A percentile compares a stretch with the other conserved stretches of the same genome.
These are phyloP conservation scores for Goniozus legneri DNA, from an alignment of 1,140 invertebrate species.

Conservation along the genomic window DNA sequence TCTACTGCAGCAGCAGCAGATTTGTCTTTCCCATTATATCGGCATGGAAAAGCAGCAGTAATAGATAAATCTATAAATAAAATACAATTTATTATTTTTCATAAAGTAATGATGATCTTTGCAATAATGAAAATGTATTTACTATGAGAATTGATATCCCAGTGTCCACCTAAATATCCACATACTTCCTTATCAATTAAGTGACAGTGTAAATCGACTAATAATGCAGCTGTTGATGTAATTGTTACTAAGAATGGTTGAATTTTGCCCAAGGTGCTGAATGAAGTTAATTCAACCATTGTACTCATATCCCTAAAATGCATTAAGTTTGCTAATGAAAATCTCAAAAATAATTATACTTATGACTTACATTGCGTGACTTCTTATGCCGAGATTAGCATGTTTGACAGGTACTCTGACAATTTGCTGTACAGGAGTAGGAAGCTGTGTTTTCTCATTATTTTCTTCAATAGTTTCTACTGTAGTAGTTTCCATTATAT, in stretches of 20 bases:
- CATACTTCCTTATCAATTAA: slow-evolving; percentile 88
- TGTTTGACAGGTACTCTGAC: slow-evolving; percentile 52
- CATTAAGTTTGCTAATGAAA: slow-evolving; percentile 3
- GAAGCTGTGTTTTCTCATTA: slow-evolving; percentile 26
- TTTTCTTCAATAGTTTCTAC: slow-evolving; percentile 32
- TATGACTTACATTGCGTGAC: slow-evolving; percentile 47
- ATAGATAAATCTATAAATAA: slow-evolving; percentile 72
- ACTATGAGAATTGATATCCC: slow-evolving; percentile 94
- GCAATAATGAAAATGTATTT: slow-evolving; percentile 46
- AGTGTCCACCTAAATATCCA: slow-evolving; percentile 90
- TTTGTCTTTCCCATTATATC: slow-evolving; percentile 75
- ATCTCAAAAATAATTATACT: too few relatives aligned
- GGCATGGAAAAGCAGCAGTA: slow-evolving; percentile 85
- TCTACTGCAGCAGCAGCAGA: slow-evolving; percentile 71
- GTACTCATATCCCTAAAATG: slow-evolving; percentile 77
- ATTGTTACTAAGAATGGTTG: slow-evolving; percentile 90
- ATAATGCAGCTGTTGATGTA: slow-evolving; percentile 79
- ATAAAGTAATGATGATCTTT: not conserved
- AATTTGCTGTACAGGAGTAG: slow-evolving; percentile 21
- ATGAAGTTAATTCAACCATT: slow-evolving; percentile 83
- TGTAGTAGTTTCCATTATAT: slow-evolving; percentile 22
- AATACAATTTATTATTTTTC: not conserved
- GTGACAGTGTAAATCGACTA: slow-evolving; percentile 93
- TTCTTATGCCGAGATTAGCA: slow-evolving; percentile 51
- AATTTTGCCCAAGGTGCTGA: slow-evolving; percentile 81